These are phyloP conservation scores for Eulemur mongoz DNA, from an alignment of 2,797 vertebrate species.

Conservation along the genomic window DNA sequence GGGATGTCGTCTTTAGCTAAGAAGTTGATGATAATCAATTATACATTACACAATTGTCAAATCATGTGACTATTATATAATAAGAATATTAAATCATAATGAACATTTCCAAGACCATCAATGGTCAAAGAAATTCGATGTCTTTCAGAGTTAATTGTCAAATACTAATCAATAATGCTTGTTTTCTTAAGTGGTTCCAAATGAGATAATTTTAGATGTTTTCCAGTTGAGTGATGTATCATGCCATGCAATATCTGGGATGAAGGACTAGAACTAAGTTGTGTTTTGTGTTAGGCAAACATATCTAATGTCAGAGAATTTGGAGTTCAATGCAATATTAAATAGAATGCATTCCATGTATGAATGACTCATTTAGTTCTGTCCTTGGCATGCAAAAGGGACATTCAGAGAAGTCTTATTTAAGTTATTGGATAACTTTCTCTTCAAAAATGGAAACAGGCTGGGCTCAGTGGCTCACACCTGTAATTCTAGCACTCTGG, in stretches of 20 bases:
- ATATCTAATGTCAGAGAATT: conserved; percentile 58
- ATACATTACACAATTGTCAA: background rate
- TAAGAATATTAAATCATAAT: background rate
- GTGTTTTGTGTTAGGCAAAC: conserved; percentile 13
- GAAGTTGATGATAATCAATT: background rate
- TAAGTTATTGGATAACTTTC: conserved; percentile 16
- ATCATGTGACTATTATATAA: background rate
- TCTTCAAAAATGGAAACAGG: conserved; percentile 19
- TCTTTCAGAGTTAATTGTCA: conserved; percentile 24
- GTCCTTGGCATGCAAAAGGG: conserved; percentile 9
- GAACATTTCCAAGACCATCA: background rate
- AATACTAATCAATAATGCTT: background rate
- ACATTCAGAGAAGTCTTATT: background rate
- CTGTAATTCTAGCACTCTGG: too few relatives aligned
- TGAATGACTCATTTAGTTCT: conserved; percentile 40
- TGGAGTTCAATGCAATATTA: conserved; percentile 18
- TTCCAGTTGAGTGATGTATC: conserved; percentile 15
- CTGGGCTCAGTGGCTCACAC: too few relatives aligned
- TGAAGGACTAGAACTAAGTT: background rate
- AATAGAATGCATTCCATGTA: background rate
- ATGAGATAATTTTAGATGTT: conserved; percentile 61
- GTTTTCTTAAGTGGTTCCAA: conserved; percentile 50
- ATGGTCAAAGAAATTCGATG: conserved; percentile 3
- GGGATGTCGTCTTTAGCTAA: background rate
- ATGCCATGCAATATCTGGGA: background rate